Percentiles rank a stretch among this genome's conserved stretches.
Evolutionary conservation across 2,113 vertebrate genomes (phyloP).

Genomic region (Cyprinus carpio): DNA sequence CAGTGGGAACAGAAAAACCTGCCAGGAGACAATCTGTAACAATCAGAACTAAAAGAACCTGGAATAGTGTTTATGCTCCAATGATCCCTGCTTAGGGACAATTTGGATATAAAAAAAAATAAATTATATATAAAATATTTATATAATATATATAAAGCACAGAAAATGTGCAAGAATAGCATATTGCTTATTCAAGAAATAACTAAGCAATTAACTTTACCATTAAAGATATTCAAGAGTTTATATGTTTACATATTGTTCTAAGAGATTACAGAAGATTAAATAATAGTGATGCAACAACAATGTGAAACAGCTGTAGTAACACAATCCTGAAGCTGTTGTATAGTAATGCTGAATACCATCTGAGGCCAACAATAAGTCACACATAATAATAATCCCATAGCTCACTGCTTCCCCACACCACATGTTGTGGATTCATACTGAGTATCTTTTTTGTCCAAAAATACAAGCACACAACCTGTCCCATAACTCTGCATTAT

Average conservation of each 20-base stretch:
- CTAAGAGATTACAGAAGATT: not conserved
- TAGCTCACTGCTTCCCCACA: not conserved
- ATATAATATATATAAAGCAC: no score
- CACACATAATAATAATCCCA: not conserved
- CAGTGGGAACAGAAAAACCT: conserved; percentile 17
- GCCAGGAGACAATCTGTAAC: conserved; percentile 41
- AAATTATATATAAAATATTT: no score
- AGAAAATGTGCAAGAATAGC: not conserved
- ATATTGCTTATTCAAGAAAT: not conserved
- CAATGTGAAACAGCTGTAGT: not conserved
- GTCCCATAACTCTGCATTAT: not conserved
- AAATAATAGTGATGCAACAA: not conserved
- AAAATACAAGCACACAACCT: not conserved
- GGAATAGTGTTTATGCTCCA: not conserved
- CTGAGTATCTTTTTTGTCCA: no score
- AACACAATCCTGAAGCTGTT: not conserved
- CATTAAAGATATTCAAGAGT: not conserved
- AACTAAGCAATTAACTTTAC: not conserved
- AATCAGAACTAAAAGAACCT: not conserved
- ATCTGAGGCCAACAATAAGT: not conserved
- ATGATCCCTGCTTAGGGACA: not conserved
- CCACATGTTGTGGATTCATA: not conserved
- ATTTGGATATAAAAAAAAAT: not conserved
- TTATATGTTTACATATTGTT: not conserved
- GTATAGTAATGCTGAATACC: not conserved